Percentiles rank a stretch among this genome's conserved stretches.
phyloP scores from a whole-genome alignment of 2,113 vertebrate species.

The Probosciger aterrimus region DNA sequence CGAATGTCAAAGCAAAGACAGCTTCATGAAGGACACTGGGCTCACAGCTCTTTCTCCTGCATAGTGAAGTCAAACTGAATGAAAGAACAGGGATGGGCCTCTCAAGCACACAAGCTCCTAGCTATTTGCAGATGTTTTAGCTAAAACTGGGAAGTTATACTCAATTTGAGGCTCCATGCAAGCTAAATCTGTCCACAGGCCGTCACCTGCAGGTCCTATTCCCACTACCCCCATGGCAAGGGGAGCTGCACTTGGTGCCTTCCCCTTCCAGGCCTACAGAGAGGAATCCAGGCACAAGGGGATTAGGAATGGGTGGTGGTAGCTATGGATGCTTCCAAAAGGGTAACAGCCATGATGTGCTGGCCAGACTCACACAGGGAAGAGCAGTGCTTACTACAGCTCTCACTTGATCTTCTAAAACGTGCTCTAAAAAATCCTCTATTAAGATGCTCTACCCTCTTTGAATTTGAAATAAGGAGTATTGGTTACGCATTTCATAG shows the following conservation, averaged over 20 bases:
- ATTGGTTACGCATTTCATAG: not conserved
- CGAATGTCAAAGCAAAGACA: fast-evolving
- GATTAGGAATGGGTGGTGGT: fast-evolving
- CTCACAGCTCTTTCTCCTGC: not conserved
- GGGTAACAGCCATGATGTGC: not conserved
- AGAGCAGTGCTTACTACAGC: not conserved
- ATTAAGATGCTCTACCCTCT: not conserved
- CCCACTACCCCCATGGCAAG: not conserved
- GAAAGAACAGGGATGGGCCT: not conserved
- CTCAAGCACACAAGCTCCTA: not conserved
- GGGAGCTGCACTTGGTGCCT: not conserved
- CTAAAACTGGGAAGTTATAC: not conserved
- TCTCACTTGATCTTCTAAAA: not conserved
- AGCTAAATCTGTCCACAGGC: not conserved
- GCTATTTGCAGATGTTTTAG: not conserved
- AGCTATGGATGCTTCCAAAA: not conserved
- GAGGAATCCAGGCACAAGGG: not conserved
- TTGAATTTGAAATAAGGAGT: not conserved
- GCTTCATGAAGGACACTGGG: not conserved
- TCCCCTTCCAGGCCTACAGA: not conserved
- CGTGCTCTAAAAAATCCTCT: not conserved
- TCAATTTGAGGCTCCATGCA: fast-evolving
- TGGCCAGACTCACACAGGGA: not conserved
- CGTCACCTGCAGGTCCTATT: not conserved
- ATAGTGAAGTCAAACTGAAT: fast-evolving